Base-by-base conservation (phyloP, 2,888 invertebrate species). In the Sminthurinus aureus region DNA sequence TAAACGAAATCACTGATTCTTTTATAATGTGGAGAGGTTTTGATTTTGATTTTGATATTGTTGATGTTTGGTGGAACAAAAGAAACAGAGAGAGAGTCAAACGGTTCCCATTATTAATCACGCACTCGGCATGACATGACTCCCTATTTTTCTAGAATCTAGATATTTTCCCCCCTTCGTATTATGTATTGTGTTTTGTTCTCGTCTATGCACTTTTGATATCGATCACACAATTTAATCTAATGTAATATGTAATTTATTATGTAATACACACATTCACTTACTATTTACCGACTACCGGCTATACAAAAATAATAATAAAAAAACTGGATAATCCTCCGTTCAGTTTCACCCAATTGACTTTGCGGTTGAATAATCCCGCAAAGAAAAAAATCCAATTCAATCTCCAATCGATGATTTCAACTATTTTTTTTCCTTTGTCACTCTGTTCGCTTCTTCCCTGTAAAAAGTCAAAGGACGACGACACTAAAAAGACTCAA, bases 111-210 rank as follows among this genome's bases (percentile, higher is more conserved):
- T 81, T 81, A 81, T 81, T 81, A 74, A 81, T 81, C 81, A 81
- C 81, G 81, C 38, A 74, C 81, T 38, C 66, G 26, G 79, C 81
- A 81, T 81, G 81, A 81, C 81, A 81, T 81, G 81, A 81, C 81
- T 81, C 74, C 81, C 81, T 58, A 73, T 81, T 81, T 71, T 74
- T 67, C 24, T 81, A 38, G 6, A 38, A 58, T 67, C 24, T 81
- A 38, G 6, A 38, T 38, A 38, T 38, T 38, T 38, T 6, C 38
- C 38, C 38, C 38, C 38, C 6, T 38, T 38, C 6, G 3, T 38
- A 6, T 38, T 38, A 4, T 38, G 38, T 38, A 4, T 38, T 38
- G 3, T 38, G 38, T 38, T 38, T 38, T 38, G 38, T 38, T 38
- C n/a, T n/a, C n/a, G n/a, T n/a, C n/a, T n/a, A n/a, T n/a, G n/a